Evolutionary conservation across 2,113 vertebrate genomes (phyloP), one percentile per base, ranked within the genome.

Genomic region (Salminus brasiliensis): DNA sequence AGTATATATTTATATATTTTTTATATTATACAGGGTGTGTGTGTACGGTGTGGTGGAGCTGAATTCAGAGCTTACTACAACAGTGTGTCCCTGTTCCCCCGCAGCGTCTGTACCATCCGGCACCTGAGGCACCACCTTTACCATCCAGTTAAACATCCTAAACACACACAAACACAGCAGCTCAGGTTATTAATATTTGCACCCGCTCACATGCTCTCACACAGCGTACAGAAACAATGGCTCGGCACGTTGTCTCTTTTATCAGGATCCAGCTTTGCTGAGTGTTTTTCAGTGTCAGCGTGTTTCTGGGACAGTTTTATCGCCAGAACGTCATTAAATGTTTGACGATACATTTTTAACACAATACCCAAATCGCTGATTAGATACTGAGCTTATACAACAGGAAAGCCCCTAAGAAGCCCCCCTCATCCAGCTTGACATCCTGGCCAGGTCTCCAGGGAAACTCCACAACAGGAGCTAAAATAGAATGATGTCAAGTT

Each of bases 101-200:
- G 75, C 60, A 16, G 39, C 67, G 6, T 77, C 76, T 29, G 74
- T 75, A 43, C 68, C 55, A 71, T 49, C 69, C 47, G 74, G 81
- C 25, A 82, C 75, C 49, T 88, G 86, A 41, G 88, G 87, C 47
- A 85, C 86, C 29, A 88, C 86, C 82, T 83, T 90, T 55, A 85
- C 86, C 81, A 88, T 84, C 87, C 87, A 90, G 84, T 83, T 89
- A 72, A 89, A 89, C 88, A 89, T 89, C 78, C 87, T 89, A 59
- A n/a, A n/a, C n/a, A 72, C 32, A 72, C 41, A 70, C 2, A 72
- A 23, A 78, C 21, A 52, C 39, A 74, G 15, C 3, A n/a, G 18
- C 5, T 8, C 21, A 53, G 53, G 13, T 72, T 36, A 52, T 16
- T 47, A 43, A 45, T 32, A 70, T 25, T 47, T 67, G 66, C 34